Evolutionary conservation across 2,888 invertebrate genomes (phyloP), one percentile per base, ranked within the genome.

Genomic region (Heterodera filipjevi): DNA sequence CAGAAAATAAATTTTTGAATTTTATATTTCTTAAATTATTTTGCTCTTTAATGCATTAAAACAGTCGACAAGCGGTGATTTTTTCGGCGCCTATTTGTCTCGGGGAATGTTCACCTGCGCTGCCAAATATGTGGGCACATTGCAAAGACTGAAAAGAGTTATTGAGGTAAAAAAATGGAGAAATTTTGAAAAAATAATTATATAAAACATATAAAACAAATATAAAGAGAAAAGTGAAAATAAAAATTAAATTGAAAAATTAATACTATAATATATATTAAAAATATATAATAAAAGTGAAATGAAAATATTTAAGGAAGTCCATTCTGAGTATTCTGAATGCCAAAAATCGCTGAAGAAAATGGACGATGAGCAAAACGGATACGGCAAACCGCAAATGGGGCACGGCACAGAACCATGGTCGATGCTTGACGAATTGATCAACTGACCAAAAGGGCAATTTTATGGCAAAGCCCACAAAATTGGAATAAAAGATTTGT

Each of bases 31-130:
- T 39, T 39, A 39, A 39, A 10, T 39, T 39, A 39, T 10, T 53
- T 53, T 16, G 53, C 19, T 16, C 19, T 53, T 53, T 53, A 6
- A 53, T 49, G 12, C 27, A 59, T 53, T 53, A 6, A 53, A 16
- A n/a, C 27, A 59, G 59, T 5, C 59, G 27, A n/a, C n/a, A 12
- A 73, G 46, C n/a, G 64, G 49, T n/a, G 35, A 73, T 33, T 33
- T 73, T 8, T 49, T 73, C 49, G 14, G 64, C 19, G 49, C 73
- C 3, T 73, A 73, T 44, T 27, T 73, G 35, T 64, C 59, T 27
- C 73, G 73, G 59, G 73, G 49, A 30, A 73, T 73, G 73, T 73
- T 73, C 64, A 46, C 33, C n/a, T 73, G 73, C 64, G 73, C 27
- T 16, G 27, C 49, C 14, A 73, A 73, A 73, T 64, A 73, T 49